A percentile compares a stretch with the other conserved stretches of the same genome.
Conservation (phyloP, 35 echinoderm and acorn worm species). For the Apostichopus californicus region DNA sequence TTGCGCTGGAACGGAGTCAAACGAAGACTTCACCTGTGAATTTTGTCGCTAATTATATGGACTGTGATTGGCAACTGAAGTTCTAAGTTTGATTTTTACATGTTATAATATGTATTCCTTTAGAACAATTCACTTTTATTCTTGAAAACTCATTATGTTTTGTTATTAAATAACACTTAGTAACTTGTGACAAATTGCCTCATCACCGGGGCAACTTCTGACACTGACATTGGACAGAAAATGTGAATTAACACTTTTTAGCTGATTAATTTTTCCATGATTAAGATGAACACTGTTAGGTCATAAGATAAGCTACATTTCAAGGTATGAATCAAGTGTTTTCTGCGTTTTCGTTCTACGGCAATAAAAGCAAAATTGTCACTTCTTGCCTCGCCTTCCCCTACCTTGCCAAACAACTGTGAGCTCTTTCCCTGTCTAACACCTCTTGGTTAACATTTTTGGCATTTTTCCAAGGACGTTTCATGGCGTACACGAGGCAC, state of each 20-base stretch:
- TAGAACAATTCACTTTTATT: too few species aligned
- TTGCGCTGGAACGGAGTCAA: slow-evolving; percentile 4
- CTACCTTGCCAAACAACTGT: background rate
- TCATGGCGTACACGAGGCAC: too few species aligned
- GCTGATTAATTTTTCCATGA: background rate
- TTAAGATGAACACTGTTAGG: background rate
- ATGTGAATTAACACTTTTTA: background rate
- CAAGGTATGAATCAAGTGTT: background rate
- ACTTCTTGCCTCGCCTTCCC: slow-evolving; percentile 3
- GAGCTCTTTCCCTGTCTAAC: too few species aligned
- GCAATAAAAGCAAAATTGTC: background rate
- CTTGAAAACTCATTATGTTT: background rate
- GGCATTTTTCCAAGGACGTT: too few species aligned
- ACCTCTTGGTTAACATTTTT: too few species aligned
- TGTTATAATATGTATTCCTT: background rate
- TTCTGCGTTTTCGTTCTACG: background rate
- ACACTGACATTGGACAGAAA: background rate
- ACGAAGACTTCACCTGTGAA: slow-evolving; percentile 24
- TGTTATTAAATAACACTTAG: background rate
- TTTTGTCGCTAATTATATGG: background rate
- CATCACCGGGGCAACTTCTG: background rate
- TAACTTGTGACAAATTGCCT: slow-evolving; percentile 25
- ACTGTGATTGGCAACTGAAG: background rate
- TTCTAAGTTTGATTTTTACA: background rate
- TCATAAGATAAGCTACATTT: background rate